Percentiles rank a stretch among this genome's conserved stretches.
These are phyloP conservation scores for Rhynchophorus ferrugineus DNA, from an alignment of 1,140 invertebrate genomes.

Conservation along the genomic window DNA sequence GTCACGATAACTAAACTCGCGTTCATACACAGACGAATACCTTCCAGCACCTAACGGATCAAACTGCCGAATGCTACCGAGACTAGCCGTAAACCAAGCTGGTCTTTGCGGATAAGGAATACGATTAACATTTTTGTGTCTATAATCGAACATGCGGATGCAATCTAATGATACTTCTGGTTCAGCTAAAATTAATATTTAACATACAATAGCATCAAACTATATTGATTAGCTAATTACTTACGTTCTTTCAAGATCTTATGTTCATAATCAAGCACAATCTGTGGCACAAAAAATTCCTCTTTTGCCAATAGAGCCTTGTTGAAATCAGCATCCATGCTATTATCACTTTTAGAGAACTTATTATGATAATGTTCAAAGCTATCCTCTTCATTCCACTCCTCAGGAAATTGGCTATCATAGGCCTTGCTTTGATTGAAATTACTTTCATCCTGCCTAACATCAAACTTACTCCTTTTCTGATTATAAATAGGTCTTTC, in stretches of 20 bases:
- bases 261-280: slow-evolving; percentile 65
- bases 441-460: background rate
- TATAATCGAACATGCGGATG: slow-evolving; percentile 35
- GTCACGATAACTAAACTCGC: background rate
- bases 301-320: slow-evolving; percentile 14
- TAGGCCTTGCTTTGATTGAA: background rate
- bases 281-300: slow-evolving; percentile 28
- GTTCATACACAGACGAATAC: background rate
- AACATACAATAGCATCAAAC: background rate
- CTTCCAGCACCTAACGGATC: slow-evolving; percentile 24
- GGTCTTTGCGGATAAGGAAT: slow-evolving; percentile 37
- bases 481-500: too few species aligned
- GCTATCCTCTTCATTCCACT: slow-evolving; percentile 18
- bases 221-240: slow-evolving; percentile 2
- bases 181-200: slow-evolving; percentile 20
- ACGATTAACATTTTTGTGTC: slow-evolving; percentile 36
- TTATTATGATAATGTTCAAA: slow-evolving; percentile 25
- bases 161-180: slow-evolving; percentile 31
- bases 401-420: slow-evolving; percentile 8
- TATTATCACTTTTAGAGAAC: slow-evolving; percentile 19
- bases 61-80: slow-evolving; percentile 36
- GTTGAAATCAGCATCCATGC: background rate
- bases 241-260: slow-evolving; percentile 40
- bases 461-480: background rate
- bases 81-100: slow-evolving; percentile 31